Conservation (phyloP, 2,797 vertebrate species). For the Percopsis omiscomaycus region DNA sequence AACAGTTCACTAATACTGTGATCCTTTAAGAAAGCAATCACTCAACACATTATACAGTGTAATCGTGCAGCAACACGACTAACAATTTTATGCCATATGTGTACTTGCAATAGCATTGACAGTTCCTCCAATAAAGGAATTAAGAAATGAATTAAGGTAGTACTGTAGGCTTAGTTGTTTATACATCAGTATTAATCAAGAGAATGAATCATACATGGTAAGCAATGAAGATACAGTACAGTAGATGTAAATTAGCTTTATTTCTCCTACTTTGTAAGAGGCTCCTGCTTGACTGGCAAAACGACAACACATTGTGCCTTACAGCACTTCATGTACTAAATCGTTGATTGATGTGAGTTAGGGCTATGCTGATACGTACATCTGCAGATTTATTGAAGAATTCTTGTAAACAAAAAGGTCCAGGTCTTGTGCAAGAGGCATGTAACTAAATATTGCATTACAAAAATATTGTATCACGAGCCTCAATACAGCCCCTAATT, state of each 20-base stretch:
- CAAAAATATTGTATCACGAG: background rate
- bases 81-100: background rate
- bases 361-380: background rate
- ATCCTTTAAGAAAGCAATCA: background rate
- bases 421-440: background rate
- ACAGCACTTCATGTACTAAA: background rate
- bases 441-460: background rate
- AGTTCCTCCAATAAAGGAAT: background rate
- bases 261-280: background rate
- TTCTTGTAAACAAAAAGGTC: background rate
- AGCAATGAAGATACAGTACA: background rate
- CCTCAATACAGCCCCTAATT: background rate
- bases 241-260: slow-evolving; percentile 1
- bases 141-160: background rate
- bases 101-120: background rate
- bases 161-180: no score
- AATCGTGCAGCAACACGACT: background rate
- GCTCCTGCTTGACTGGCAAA: background rate
- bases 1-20: background rate
- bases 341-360: background rate
- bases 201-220: background rate
- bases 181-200: no score
- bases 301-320: background rate
- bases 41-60: background rate
- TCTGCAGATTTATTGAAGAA: background rate